phyloP scores from a whole-genome alignment of 1,140 invertebrate species.

The Sarcophaga bullata region DNA sequence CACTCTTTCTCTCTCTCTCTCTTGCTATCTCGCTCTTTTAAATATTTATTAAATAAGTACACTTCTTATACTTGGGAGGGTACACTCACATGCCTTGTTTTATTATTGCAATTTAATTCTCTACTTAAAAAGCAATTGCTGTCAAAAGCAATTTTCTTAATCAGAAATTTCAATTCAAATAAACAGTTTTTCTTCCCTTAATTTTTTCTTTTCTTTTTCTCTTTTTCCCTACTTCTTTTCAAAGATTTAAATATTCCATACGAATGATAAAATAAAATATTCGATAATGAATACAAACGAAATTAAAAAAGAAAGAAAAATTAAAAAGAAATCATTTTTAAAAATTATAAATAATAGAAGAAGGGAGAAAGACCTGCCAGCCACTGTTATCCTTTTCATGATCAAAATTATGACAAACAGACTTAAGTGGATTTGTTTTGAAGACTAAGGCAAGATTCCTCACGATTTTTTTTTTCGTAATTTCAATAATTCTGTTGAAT shows the following conservation, averaged over 20 bases:
- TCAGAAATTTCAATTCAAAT: conserved; percentile 17
- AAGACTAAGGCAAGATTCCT: neutral
- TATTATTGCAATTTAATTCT: conserved; percentile 15
- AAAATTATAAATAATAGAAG: no score
- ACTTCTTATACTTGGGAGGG: neutral
- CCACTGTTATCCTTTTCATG: no score
- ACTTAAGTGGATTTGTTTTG: neutral
- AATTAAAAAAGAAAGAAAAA: no score
- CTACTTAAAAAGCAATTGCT: conserved; percentile 14
- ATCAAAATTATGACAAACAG: neutral
- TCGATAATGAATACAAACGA: no score
- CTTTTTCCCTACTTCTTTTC: no score
- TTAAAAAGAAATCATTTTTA: no score
- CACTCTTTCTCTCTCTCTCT: no score
- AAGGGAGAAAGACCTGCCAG: no score
- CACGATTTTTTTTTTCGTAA: neutral
- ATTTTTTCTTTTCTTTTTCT: no score
- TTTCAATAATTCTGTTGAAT: neutral
- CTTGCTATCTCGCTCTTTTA: neutral
- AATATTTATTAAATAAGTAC: neutral
- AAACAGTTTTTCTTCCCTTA: neutral
- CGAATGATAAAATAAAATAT: no score
- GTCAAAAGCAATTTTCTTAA: conserved; percentile 39
- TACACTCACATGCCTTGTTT: neutral
- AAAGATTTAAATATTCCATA: no score